A percentile compares a stretch with the other conserved stretches of the same genome.
Evolutionary conservation across 2,797 vertebrate species (phyloP).

Genomic region (Acanthopagrus latus): DNA sequence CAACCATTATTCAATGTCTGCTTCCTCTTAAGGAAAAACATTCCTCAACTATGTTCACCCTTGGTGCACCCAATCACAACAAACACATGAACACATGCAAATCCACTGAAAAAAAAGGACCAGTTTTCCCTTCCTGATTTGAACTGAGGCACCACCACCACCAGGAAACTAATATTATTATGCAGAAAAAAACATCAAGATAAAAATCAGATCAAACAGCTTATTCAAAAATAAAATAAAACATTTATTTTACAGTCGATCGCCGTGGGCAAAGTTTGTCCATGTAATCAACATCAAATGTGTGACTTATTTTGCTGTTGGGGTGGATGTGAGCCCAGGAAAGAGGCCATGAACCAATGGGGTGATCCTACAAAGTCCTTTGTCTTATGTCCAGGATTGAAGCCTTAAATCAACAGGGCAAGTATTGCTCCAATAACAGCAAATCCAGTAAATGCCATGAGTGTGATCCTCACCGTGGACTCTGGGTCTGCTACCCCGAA

Average conservation of each 20-base stretch:
- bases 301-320: not conserved
- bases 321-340: not conserved
- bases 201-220: constrained; percentile 17
- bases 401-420: constrained; percentile 84
- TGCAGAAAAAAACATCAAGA: constrained; percentile 7
- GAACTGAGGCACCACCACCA: not conserved
- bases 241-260: not conserved
- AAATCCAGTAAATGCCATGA: constrained; percentile 90
- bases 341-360: not conserved
- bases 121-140: constrained; percentile 12
- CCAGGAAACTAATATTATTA: not conserved
- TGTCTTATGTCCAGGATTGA: not conserved
- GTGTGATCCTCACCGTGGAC: constrained; percentile 87
- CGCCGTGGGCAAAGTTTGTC: not conserved
- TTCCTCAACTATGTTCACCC: not conserved
- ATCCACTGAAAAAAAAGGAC: constrained; percentile 20
- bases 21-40: no score
- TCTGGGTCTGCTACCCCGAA: constrained; percentile 91
- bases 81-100: constrained; percentile 55
- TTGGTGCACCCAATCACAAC: not conserved
- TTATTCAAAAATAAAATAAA: constrained; percentile 68
- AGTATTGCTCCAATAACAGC: constrained; percentile 92
- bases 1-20: not conserved
- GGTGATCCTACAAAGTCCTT: not conserved
- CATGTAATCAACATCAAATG: not conserved